phyloP scores from a whole-genome alignment of 23 tunicate species.

The Styela clava region DNA sequence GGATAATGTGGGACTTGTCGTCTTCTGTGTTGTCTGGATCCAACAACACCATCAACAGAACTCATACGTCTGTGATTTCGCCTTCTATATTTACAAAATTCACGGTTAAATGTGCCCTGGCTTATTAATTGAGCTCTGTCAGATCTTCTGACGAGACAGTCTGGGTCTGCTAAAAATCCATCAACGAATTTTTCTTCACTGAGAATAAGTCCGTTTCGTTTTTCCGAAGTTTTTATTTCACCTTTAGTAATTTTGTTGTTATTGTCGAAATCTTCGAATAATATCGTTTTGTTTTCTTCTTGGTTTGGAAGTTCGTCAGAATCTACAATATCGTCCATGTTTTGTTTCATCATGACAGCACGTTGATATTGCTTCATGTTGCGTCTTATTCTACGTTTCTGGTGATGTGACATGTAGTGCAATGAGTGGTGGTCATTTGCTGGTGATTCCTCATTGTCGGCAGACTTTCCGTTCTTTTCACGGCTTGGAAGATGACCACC shows the following conservation, averaged over 20 bases:
- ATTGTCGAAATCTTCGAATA: background rate
- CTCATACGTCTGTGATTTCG: slow-evolving; percentile 59
- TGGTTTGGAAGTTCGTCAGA: slow-evolving; percentile 44
- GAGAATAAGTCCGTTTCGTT: slow-evolving; percentile 38
- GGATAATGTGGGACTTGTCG: slow-evolving; percentile 56
- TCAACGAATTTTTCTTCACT: slow-evolving; percentile 94
- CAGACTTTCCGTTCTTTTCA: background rate
- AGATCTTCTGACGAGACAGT: slow-evolving; percentile 32
- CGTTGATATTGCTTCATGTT: slow-evolving; percentile 72
- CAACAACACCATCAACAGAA: slow-evolving; percentile 42
- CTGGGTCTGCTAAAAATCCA: slow-evolving; percentile 73
- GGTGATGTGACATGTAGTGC: slow-evolving; percentile 62
- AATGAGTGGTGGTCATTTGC: slow-evolving; percentile 28
- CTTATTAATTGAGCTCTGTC: slow-evolving; percentile 54
- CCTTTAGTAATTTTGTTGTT: background rate
- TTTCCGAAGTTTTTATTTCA: slow-evolving; percentile 9
- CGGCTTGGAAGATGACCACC: slow-evolving; percentile 2
- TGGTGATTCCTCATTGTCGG: background rate
- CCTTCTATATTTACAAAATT: slow-evolving; percentile 79
- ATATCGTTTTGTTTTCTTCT: slow-evolving; percentile 11
- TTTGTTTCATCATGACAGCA: slow-evolving; percentile 56
- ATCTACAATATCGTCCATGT: slow-evolving; percentile 15
- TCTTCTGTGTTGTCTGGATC: slow-evolving; percentile 25
- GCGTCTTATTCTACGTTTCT: slow-evolving; percentile 63
- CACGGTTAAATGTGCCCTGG: slow-evolving; percentile 51